Percentiles rank a stretch among this genome's conserved stretches.
phyloP scores from a whole-genome alignment of 2,888 invertebrate species.

The Portevinia maculata region DNA sequence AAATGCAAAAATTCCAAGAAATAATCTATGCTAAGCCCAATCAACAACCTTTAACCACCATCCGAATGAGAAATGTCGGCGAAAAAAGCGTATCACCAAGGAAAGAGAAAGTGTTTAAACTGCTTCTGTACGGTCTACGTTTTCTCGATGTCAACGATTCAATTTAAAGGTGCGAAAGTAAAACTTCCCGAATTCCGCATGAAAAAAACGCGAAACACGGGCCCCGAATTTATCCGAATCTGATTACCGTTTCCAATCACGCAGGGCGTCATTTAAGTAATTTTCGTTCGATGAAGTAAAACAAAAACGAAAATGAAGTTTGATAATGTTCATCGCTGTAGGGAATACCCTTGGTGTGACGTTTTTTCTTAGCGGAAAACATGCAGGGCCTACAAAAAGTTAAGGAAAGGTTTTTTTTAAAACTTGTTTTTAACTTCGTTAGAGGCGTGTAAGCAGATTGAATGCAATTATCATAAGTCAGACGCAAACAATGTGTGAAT shows the following conservation, averaged over 20 bases:
- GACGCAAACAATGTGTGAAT: conserved; percentile 6
- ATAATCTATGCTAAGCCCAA: conserved; percentile 17
- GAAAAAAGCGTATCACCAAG: conserved; percentile 4
- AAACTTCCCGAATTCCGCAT: conserved; percentile 71
- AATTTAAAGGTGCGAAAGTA: conserved; percentile 71
- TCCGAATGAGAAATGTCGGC: not conserved
- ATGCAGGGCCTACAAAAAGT: not conserved
- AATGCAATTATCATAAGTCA: conserved; percentile 18
- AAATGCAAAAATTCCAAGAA: conserved; percentile 37
- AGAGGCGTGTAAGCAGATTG: not conserved
- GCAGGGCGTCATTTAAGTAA: conserved; percentile 68
- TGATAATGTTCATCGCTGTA: conserved; percentile 5
- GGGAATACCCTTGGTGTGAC: conserved; percentile 19
- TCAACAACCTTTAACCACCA: not conserved
- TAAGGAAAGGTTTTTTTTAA: not conserved
- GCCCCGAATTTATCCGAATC: conserved; percentile 33
- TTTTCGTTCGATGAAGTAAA: conserved; percentile 54
- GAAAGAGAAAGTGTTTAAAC: conserved; percentile 65
- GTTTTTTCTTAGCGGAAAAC: not conserved
- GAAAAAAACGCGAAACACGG: conserved; percentile 59
- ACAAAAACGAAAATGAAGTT: conserved; percentile 42
- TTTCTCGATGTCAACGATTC: conserved; percentile 61
- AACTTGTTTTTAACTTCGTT: conserved; percentile 5
- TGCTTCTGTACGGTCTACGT: conserved; percentile 44
- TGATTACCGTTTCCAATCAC: conserved; percentile 70